Evolutionary conservation across 2,113 vertebrate genomes (phyloP), one percentile per base, ranked within the genome.

Genomic region (Pelvicachromis taeniatus): DNA sequence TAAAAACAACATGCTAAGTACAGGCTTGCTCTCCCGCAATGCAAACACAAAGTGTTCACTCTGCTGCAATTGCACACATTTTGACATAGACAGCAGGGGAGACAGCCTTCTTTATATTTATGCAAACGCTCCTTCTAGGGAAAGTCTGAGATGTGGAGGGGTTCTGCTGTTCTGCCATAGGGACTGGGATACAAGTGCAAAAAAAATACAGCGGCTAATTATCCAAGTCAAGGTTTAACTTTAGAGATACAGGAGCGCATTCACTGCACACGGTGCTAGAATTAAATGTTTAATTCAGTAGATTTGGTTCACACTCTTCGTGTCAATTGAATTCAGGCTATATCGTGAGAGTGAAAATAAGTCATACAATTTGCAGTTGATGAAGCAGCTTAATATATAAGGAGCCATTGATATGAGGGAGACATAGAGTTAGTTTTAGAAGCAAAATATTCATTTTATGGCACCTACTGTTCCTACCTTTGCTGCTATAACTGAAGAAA

Each of bases 1-100:
- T 94, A 93, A 94, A 94, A 95, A 94, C 91, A 95, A 94, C 93
- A 94, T 90, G 90, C 75, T 91, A 95, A 95, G 86, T 95, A 92
- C 90, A 92, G 93, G 90, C 86, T 93, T 45, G 79, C 89, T 92
- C 88, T 93, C 91, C 91, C 92, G 79, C 92, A 92, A 93, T 63
- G 89, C 90, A 90, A 93, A 93, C 93, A 92, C 90, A 88, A 92
- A 93, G 85, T 88, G 88, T 91, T 92, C 87, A 80, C 84, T 93
- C 73, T 52, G 83, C 70, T 85, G 80, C 90, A 83, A 61, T 89
- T 81, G 80, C 87, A 89, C 88, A 90, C 87, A 89, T 92, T 90
- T 86, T 89, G 88, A 92, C 90, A 88, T 80, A 75, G 88, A 85
- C 82, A 53, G 88, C 84, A 81, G 88, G 89, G 73, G 75, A 89